Percentiles rank a stretch among this genome's conserved stretches.
Conservation (phyloP, 1,140 invertebrate species). For the Atta texana region DNA sequence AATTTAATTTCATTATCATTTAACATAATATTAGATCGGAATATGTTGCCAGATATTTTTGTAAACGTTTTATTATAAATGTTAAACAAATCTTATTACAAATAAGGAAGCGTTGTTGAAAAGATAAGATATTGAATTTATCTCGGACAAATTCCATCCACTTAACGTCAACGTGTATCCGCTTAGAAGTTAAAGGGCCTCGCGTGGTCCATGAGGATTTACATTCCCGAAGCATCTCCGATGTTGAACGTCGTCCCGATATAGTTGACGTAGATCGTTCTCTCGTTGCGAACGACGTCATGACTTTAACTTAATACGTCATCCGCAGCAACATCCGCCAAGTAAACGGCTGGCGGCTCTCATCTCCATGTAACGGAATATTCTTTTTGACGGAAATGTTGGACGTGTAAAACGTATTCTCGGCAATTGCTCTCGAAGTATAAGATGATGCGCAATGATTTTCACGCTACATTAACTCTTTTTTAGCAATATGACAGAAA, state of each 20-base stretch:
- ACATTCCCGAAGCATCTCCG: conserved; percentile 52
- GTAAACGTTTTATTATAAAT: background rate
- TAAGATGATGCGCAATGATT: background rate
- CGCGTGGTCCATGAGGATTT: conserved; percentile 46
- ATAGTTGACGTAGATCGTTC: conserved; percentile 44
- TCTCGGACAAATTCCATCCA: conserved; percentile 53
- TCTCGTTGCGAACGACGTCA: conserved; percentile 48
- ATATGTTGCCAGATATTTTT: background rate
- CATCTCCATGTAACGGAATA: conserved; percentile 54
- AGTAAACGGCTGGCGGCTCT: conserved; percentile 53
- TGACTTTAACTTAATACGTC: conserved; percentile 71
- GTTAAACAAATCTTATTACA: conserved; percentile 4
- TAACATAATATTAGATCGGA: background rate
- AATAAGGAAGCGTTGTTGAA: conserved; percentile 11
- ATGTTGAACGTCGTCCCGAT: conserved; percentile 37
- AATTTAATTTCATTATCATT: background rate
- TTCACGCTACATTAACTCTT: background rate
- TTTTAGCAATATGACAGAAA: background rate
- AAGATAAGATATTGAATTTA: conserved; percentile 51
- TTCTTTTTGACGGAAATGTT: conserved; percentile 52
- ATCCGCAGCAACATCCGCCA: conserved; percentile 37
- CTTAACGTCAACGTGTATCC: conserved; percentile 44
- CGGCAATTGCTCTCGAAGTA: conserved; percentile 17
- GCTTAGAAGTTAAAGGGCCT: conserved; percentile 41
- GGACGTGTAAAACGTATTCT: conserved; percentile 3